Conservation (phyloP, 1,140 invertebrate species). For the Heterodera schachtii region DNA sequence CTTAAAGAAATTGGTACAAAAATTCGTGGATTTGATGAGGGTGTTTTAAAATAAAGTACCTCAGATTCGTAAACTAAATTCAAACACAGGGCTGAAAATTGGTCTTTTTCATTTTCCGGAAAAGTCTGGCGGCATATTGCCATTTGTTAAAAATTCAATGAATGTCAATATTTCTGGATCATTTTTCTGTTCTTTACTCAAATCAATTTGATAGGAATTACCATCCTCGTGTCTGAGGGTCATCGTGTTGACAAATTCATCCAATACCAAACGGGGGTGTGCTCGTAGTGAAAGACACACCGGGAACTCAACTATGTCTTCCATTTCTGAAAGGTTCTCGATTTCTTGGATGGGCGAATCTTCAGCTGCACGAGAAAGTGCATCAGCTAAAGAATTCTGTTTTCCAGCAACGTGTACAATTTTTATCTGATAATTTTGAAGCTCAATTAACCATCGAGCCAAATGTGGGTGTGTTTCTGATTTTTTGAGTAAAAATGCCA, state of each 20-base stretch:
- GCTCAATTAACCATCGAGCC: not conserved
- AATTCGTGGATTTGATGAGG: conserved; percentile 26
- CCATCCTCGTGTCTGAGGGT: not conserved
- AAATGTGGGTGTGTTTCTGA: not conserved
- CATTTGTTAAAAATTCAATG: not conserved
- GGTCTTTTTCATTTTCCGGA: conserved; percentile 23
- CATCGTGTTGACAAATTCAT: not conserved
- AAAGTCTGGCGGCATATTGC: conserved; percentile 14
- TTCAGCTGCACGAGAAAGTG: not conserved
- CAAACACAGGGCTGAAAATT: conserved; percentile 10
- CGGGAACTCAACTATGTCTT: not conserved
- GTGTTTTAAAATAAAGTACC: conserved; percentile 30
- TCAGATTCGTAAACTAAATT: conserved; percentile 18
- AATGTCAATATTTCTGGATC: not conserved
- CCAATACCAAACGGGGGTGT: not conserved
- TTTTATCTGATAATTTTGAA: not conserved
- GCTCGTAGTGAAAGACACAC: not conserved
- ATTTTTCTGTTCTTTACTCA: not conserved
- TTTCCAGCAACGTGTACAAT: not conserved
- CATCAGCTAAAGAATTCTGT: not conserved
- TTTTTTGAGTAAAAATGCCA: not conserved
- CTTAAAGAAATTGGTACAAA: conserved; percentile 21
- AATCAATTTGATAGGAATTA: not conserved
- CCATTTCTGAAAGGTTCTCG: not conserved
- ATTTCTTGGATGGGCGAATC: not conserved